Evolutionary conservation across 2,113 vertebrate genomes (phyloP), one percentile per base, ranked within the genome.

Genomic region (Hippocampus guttulatus): DNA sequence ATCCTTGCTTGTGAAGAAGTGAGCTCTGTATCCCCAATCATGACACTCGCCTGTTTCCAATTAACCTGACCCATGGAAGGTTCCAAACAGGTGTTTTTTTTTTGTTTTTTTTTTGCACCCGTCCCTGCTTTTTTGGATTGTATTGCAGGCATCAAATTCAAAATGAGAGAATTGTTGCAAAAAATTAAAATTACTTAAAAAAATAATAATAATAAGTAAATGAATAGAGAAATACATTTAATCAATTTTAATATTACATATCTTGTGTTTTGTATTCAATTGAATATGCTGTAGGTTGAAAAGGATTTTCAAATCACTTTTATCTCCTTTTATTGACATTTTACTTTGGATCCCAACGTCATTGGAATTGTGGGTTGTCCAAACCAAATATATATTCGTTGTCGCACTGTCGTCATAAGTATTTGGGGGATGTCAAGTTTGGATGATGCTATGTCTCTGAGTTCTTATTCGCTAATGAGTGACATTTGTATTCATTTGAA

Each of bases 401-500:
- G 63, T 78, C 66, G 60, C 73, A 41, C 72, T 76, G 69, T 30
- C 75, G 65, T 68, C 66, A 67, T 64, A 68, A 70, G 25, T 76
- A 38, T 74, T 67, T 65, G 33, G 72, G 66, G 55, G 63, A 82
- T 75, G 64, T 83, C 73, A 67, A 61, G 57, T 82, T 81, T 82
- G 70, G 79, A 81, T 85, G 81, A 83, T 86, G 78, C 77, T 87
- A 78, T 89, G 76, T 88, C 71, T 75, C 73, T 75, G 73, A 38
- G 84, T 65, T 78, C 68, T 82, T 68, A 68, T 87, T 81, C 87
- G 88, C 90, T 93, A 93, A 93, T 79, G 77, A 88, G 85, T 90
- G 85, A 86, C 90, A 84, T 92, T 92, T 84, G 92, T 86, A 87
- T 93, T 90, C 88, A 85, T 92, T 92, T 90, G 82, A 93, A 93